Conservation (phyloP, 2,113 vertebrate species). For the Chionis minor region DNA sequence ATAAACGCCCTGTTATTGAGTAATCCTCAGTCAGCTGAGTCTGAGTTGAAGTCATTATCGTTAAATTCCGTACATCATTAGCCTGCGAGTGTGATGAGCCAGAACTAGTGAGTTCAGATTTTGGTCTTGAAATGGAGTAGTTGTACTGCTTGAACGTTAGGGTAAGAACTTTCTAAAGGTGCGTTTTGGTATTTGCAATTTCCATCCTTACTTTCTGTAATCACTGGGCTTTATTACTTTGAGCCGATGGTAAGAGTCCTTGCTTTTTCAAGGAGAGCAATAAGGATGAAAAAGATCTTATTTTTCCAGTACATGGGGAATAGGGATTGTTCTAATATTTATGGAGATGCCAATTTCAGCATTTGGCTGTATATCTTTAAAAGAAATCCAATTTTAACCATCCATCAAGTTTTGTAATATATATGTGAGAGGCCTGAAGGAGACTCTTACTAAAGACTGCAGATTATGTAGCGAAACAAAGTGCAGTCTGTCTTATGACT, state of each 20-base stretch:
- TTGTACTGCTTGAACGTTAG: background rate
- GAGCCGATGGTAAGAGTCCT: background rate
- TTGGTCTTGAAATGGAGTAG: background rate
- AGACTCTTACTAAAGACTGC: background rate
- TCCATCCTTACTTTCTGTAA: background rate
- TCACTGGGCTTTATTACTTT: background rate
- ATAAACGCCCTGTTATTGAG: background rate
- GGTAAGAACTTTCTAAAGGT: background rate
- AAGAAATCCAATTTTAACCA: background rate
- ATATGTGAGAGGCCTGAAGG: background rate
- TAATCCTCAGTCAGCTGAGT: background rate
- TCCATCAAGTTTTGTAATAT: background rate
- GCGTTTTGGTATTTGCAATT: background rate
- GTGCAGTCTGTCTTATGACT: constrained; percentile 10
- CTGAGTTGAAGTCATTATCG: background rate
- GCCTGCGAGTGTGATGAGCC: background rate
- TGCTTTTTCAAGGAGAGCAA: background rate
- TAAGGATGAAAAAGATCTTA: background rate
- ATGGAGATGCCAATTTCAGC: background rate
- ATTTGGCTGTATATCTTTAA: background rate
- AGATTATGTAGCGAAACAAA: background rate
- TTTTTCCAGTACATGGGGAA: background rate
- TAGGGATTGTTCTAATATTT: background rate
- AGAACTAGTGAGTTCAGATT: background rate
- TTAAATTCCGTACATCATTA: background rate